Percentiles rank a stretch among this genome's conserved stretches.
Evolutionary conservation across 2,113 vertebrate genomes (phyloP).

Genomic region (Thamnophis sirtalis): DNA sequence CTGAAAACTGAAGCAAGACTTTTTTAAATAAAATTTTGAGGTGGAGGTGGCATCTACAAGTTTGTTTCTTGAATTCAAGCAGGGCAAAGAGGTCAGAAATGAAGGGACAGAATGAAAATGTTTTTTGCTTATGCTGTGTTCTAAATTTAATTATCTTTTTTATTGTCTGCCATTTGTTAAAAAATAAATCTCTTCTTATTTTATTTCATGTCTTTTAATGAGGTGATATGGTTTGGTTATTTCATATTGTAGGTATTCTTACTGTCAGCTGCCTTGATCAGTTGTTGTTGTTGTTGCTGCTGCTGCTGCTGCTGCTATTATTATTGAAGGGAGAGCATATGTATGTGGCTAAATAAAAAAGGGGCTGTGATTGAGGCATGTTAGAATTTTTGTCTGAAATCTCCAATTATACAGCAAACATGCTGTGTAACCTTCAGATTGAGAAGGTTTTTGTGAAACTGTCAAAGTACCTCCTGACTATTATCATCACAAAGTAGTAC

Average conservation of each 20-base stretch:
- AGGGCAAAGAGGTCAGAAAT: neutral
- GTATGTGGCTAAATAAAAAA: neutral
- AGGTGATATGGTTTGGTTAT: neutral
- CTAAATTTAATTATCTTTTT: neutral
- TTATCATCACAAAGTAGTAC: neutral
- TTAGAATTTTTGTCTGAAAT: neutral
- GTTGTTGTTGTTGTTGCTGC: neutral
- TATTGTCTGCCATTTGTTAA: neutral
- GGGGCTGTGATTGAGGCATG: neutral
- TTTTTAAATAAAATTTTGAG: neutral
- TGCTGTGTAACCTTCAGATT: neutral
- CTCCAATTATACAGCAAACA: neutral
- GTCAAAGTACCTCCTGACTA: neutral
- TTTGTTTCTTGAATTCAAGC: neutral
- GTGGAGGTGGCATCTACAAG: neutral
- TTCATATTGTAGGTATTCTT: neutral
- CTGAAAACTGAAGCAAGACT: neutral
- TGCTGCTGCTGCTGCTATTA: too few relatives aligned
- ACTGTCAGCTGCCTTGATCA: neutral
- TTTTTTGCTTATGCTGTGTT: neutral
- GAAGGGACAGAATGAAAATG: neutral
- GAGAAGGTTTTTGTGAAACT: neutral
- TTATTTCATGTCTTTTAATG: neutral
- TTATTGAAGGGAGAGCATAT: neutral
- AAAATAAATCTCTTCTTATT: neutral